Percentiles rank a stretch among this genome's conserved stretches.
phyloP scores from a whole-genome alignment of 2,797 vertebrate genomes.

The Chelon auratus region DNA sequence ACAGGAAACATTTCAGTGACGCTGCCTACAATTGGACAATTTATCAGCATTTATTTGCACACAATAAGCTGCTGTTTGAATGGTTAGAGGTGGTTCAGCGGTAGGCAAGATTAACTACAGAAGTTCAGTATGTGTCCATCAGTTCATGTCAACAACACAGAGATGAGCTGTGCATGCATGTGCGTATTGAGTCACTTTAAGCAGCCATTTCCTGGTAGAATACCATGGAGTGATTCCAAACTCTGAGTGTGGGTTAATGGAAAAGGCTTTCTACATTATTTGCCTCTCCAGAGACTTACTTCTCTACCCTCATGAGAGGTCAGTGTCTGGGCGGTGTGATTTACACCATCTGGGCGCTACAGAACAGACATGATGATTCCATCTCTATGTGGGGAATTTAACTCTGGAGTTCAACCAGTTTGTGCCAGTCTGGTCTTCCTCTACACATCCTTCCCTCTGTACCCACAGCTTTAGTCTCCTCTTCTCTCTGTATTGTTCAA shows the following conservation, averaged over 20 bases:
- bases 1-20: not conserved
- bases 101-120: not conserved
- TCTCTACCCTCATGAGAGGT: slow-evolving; percentile 33
- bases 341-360: slow-evolving; percentile 65
- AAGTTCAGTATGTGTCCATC: too few relatives aligned
- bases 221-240: slow-evolving; percentile 19
- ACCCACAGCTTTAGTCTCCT: not conserved
- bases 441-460: not conserved
- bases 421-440: not conserved
- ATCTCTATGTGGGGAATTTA: slow-evolving; percentile 39
- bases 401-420: not conserved
- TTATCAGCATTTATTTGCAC: not conserved
- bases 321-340: slow-evolving; percentile 50
- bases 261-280: slow-evolving; percentile 25
- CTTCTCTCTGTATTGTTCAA: not conserved
- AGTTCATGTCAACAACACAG: slow-evolving; percentile 5
- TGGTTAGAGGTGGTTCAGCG: not conserved
- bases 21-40: not conserved
- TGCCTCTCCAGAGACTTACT: slow-evolving; percentile 40
- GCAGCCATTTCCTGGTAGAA: slow-evolving; percentile 25
- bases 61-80: not conserved
- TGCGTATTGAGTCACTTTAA: slow-evolving; percentile 12
- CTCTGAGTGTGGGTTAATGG: slow-evolving; percentile 42
- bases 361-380: slow-evolving; percentile 37
- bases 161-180: slow-evolving; percentile 11